Evolutionary conservation across 2,888 invertebrate genomes (phyloP).

Genomic region (Petrophora chlorosata): DNA sequence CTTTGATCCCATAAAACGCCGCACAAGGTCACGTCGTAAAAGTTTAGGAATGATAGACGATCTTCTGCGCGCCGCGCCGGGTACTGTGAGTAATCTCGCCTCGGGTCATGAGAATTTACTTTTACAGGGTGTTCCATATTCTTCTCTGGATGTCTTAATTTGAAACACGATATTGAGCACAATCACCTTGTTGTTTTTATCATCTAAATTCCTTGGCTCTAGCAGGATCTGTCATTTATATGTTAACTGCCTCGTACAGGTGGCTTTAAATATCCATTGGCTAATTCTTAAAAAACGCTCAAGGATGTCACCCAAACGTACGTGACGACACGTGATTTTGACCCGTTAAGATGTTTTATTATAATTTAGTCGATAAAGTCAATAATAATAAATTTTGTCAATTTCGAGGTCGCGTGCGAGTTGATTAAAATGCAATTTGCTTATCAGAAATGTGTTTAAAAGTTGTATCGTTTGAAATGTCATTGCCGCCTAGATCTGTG

Average conservation of each 20-base stretch:
- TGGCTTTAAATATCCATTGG: constrained; percentile 19
- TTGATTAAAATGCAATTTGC: constrained; percentile 31
- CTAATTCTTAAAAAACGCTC: constrained; percentile 17
- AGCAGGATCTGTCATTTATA: constrained; percentile 29
- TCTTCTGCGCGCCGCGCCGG: constrained; percentile 8
- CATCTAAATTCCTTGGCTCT: constrained; percentile 8
- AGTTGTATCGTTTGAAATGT: constrained; percentile 47
- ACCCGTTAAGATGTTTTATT: constrained; percentile 13
- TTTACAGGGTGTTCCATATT: constrained; percentile 58
- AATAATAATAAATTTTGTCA: constrained; percentile 41
- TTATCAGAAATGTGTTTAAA: constrained; percentile 28
- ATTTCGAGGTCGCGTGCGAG: constrained; percentile 34
- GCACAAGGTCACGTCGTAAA: no score
- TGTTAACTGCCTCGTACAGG: constrained; percentile 22
- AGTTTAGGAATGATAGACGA: constrained; percentile 2
- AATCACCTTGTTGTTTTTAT: constrained; percentile 13
- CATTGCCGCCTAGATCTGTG: constrained; percentile 43
- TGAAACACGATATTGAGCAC: no score
- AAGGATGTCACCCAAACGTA: constrained; percentile 25
- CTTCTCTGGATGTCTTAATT: constrained; percentile 4
- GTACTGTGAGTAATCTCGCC: constrained; percentile 54
- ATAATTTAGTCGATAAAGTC: constrained; percentile 25
- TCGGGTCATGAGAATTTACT: constrained; percentile 59
- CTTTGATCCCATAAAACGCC: no score
- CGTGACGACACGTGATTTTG: constrained; percentile 8